Base-by-base conservation (phyloP, 2,113 vertebrate genomes). In the Cathartes aura region DNA sequence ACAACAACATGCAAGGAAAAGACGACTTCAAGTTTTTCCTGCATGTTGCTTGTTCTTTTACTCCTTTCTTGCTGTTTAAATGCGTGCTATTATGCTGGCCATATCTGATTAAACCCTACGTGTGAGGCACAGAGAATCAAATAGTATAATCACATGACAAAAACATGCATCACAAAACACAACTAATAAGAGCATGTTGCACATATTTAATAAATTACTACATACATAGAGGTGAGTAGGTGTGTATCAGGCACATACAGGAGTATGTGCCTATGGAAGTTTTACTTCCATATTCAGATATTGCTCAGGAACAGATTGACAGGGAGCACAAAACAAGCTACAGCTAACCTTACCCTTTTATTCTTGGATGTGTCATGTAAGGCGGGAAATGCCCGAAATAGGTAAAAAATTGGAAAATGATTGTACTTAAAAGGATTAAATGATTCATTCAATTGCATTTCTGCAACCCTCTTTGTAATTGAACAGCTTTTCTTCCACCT, bases 351-450 rank as follows among this genome's bases (percentile, higher is more conserved):
- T 90, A 68, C 40, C n/a, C 23, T 92, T 83, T 84, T 76, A 23
- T 92, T 91, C 89, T 64, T 91, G 50, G 53, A 82, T 92, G 78
- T 70, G 47, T 58, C 92, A 22, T 20, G 9, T 71, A 93, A 86
- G 50, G 74, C 27, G 36, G 63, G 59, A 96, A 95, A 58, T n/a
- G 38, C 9, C 36, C 0, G 0, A 83, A 92, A 71, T 4, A 66
- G 58, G 68, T 53, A 63, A 95, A 42, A 42, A 82, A 87, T 42
- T 82, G 78, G 72, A 88, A 97, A 95, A 56, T 27, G 4, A 93
- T 73, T 86, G n/a, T 53, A 52, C 83, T 98, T 96, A 79, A 67
- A 94, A 79, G 64, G 66, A 97, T 92, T 95, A 92, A 93, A 59
- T 68, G 38, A 94, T 50, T 97, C 90, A 86, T 94, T 95, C 82